phyloP scores from a whole-genome alignment of 2,113 vertebrate genomes.

The Pelobates fuscus region DNA sequence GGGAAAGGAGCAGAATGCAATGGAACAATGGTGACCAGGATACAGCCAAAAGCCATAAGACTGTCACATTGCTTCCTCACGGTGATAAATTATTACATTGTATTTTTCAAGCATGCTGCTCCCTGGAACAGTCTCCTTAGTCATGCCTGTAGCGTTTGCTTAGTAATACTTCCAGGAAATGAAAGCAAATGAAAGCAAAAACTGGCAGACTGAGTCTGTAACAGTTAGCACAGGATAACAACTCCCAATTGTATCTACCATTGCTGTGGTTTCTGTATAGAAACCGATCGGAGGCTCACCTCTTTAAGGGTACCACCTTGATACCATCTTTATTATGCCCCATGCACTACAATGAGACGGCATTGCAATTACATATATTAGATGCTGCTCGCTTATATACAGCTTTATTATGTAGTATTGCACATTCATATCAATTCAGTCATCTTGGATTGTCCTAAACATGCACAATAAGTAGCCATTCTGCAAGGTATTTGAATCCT shows the following conservation, averaged over 20 bases:
- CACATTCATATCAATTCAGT: too few species aligned
- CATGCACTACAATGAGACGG: too few species aligned
- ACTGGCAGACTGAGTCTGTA: background rate
- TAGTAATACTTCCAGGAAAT: background rate
- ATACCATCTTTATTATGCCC: too few species aligned
- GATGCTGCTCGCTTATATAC: too few species aligned
- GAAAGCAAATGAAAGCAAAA: background rate
- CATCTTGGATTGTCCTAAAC: too few species aligned
- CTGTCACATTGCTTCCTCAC: constrained; percentile 46
- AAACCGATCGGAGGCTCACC: too few species aligned
- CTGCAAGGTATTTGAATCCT: too few species aligned
- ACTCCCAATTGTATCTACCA: background rate
- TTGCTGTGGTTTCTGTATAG: background rate
- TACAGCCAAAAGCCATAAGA: constrained; percentile 44
- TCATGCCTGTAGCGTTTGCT: background rate
- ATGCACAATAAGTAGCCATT: too few species aligned
- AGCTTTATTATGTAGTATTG: too few species aligned
- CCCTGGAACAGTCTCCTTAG: background rate
- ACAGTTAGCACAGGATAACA: background rate
- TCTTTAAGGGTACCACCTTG: too few species aligned
- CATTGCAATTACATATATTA: too few species aligned
- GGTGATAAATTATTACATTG: constrained; percentile 29
- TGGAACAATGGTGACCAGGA: constrained; percentile 43
- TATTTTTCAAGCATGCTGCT: constrained; percentile 6
- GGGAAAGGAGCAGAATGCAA: constrained; percentile 29